Evolutionary conservation across 2,797 vertebrate species (phyloP), one percentile per base, ranked within the genome.

Genomic region (Adelosebastes latens): DNA sequence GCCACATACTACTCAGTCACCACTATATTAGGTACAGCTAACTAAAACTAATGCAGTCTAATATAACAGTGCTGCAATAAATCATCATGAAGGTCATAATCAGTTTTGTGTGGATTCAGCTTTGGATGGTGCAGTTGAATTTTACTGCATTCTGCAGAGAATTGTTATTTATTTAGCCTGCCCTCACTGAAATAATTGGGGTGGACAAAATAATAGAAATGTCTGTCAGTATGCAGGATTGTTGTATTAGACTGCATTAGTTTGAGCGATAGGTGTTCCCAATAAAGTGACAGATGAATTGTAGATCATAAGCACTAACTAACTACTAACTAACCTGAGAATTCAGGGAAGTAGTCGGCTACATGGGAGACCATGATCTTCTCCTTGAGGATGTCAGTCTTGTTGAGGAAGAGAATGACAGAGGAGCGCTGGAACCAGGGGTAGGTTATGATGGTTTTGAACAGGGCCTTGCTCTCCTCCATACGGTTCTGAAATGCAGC

Each of bases 401-500:
- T 97, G 91, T 98, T 99, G 88, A 98, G 96, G 93, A 98, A 98
- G 14, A 98, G 95, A 72, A 98, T 98, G 75, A 98, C 95, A 0
- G 97, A 98, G 9, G 97, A 97, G 79, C 95, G 95, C 86, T 97
- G 95, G 94, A 99, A 98, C 97, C 96, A 99, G 22, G 97, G 96
- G 24, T 97, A 97, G 8, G 96, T 97, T 88, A 98, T 97, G 93
- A 98, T 97, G 86, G 97, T 98, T 94, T 96, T 97, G 92, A 98
- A 97, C 89, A 98, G 91, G 34, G 97, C 97, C 90, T 97, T 98
- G 90, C 97, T 98, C 93, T 98, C 97, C 94, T 98, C 96, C 97
- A 97, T 98, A 22, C 96, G 96, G 83, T 98, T 99, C 97, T 99
- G 78, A 12, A 46, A 60, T 18, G 6, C 11, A 76, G 16, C 6